A percentile compares a stretch with the other conserved stretches of the same genome.
Evolutionary conservation across 23 tunicate genomes (phyloP).

Genomic region (Ciona savignyi): DNA sequence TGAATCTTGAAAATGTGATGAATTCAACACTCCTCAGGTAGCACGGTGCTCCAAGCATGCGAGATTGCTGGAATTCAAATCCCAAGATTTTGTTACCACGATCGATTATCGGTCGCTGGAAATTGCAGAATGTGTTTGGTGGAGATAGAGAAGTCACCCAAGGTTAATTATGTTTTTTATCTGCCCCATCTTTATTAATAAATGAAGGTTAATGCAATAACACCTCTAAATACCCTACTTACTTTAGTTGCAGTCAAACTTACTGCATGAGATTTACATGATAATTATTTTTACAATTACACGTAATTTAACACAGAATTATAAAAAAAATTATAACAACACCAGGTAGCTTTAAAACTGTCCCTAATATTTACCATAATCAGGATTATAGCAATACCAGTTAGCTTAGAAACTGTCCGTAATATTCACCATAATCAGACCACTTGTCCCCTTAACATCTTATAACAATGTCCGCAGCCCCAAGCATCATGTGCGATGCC

Average conservation of each 20-base stretch:
- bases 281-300: background rate
- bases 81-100: conserved; percentile 97
- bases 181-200: too few species aligned
- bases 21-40: conserved; percentile 28
- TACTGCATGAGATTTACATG: background rate
- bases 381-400: too few species aligned
- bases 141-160: conserved; percentile 87
- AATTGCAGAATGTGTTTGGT: conserved; percentile 99
- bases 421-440: too few species aligned
- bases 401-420: too few species aligned
- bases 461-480: too few species aligned
- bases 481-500: conserved; percentile 99
- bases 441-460: too few species aligned
- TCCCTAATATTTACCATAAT: too few species aligned
- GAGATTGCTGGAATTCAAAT: conserved; percentile 99
- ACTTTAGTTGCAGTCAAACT: too few species aligned
- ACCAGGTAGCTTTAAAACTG: background rate
- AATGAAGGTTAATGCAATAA: too few species aligned
- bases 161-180: too few species aligned
- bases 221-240: too few species aligned
- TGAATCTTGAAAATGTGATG: too few species aligned
- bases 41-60: conserved; percentile 93
- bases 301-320: background rate
- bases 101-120: conserved; percentile 95
- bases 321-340: background rate